Percentiles rank a stretch among this genome's conserved stretches.
These are phyloP conservation scores for Nematolebias whitei DNA, from an alignment of 2,113 vertebrate species.

Conservation along the genomic window DNA sequence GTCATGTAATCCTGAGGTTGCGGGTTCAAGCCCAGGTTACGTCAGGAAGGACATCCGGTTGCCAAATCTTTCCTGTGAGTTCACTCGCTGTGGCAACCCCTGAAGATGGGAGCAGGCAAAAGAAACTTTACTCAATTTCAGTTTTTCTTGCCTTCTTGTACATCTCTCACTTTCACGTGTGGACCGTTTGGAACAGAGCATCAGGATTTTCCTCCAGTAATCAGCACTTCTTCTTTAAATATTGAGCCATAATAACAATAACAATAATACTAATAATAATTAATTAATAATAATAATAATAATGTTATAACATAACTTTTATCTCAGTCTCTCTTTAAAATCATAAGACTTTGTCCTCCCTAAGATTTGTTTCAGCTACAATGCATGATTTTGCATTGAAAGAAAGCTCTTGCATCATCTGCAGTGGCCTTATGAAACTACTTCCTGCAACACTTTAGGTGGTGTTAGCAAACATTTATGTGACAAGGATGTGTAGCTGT, in stretches of 20 bases:
- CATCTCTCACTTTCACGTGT: background rate
- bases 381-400: background rate
- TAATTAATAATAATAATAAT: background rate
- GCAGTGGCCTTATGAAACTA: conserved; percentile 1
- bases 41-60: too few relatives aligned
- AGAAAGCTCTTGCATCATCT: conserved; percentile 2
- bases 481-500: conserved; percentile 18
- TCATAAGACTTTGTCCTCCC: background rate
- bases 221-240: background rate
- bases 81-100: too few relatives aligned
- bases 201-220: background rate
- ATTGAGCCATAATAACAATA: background rate
- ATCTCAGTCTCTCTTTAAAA: background rate
- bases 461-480: background rate
- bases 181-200: background rate
- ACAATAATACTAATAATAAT: background rate
- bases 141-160: background rate
- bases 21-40: too few relatives aligned
- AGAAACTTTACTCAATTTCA: too few relatives aligned
- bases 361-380: background rate
- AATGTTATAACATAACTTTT: background rate
- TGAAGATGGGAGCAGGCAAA: too few relatives aligned
- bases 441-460: conserved; percentile 5
- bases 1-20: too few relatives aligned
- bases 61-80: too few relatives aligned